A percentile compares a stretch with the other conserved stretches of the same genome.
Evolutionary conservation across 2,888 invertebrate species (phyloP).

Genomic region (Dryobotodes eremita): DNA sequence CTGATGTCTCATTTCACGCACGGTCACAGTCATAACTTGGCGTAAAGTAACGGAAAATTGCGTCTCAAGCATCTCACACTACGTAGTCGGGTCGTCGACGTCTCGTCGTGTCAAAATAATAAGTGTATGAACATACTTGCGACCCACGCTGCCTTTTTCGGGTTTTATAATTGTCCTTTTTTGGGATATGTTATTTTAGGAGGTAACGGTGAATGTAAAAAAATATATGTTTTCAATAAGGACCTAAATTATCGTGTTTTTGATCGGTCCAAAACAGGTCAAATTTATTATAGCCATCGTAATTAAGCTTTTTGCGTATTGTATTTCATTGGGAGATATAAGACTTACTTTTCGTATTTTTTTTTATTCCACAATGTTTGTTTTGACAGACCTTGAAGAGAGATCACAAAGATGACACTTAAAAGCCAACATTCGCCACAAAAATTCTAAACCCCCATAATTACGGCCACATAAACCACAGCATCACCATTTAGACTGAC

Average conservation of each 20-base stretch:
- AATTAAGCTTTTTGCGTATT: no score
- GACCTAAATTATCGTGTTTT: background rate
- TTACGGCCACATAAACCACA: slow-evolving; percentile 46
- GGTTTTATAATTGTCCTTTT: background rate
- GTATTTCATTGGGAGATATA: no score
- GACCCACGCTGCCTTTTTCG: slow-evolving; percentile 31
- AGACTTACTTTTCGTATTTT: no score
- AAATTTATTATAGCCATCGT: no score
- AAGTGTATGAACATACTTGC: slow-evolving; percentile 45
- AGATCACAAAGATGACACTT: slow-evolving; percentile 2
- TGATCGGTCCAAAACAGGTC: no score
- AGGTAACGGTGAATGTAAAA: background rate
- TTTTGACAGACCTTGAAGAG: background rate
- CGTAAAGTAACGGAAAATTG: slow-evolving; percentile 72
- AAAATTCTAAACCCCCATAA: slow-evolving; percentile 26
- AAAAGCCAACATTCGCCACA: slow-evolving; percentile 13
- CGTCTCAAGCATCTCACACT: slow-evolving; percentile 67
- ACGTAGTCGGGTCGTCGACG: slow-evolving; percentile 42
- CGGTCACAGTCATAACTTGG: slow-evolving; percentile 69
- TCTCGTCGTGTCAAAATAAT: slow-evolving; percentile 47
- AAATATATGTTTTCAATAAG: background rate
- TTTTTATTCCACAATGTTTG: background rate
- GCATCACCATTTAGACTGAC: slow-evolving; percentile 39
- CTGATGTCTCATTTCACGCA: slow-evolving; percentile 70
- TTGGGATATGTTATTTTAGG: slow-evolving; percentile 5